Evolutionary conservation across 1,140 invertebrate genomes (phyloP), one percentile per base, ranked within the genome.

Genomic region (Zaprionus ornatus): DNA sequence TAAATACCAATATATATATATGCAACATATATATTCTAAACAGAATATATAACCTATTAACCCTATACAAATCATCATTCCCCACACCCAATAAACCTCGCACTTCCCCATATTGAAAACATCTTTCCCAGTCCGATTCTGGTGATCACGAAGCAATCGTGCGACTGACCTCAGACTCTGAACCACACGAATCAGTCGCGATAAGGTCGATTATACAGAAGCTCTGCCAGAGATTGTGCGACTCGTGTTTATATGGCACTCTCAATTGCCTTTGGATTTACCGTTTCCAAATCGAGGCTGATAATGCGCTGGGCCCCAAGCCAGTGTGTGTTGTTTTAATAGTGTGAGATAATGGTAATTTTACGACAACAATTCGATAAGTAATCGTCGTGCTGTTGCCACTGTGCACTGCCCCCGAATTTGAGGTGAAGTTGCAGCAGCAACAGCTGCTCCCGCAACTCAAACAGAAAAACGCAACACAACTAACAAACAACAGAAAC

Each of bases 391-490:
- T 50, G 15, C n/a, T n/a, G 1, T 65, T 35, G 52, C 29, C 66
- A 74, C 60, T 70, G 72, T 74, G 72, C 72, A 17, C 29, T 32
- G 32, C 40, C 6, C 4, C 32, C 23, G 12, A 40, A 61, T 42
- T 40, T 21, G 57, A 74, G 65, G 65, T 69, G 37, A 65, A 72
- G 45, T 76, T 68, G 60, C 32, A 56, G 52, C 27, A 65, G 55
- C 61, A 71, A 60, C 73, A 75, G 60, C 73, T 64, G 74, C 55
- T 60, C 50, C 59, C 29, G 21, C 63, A 65, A 70, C 74, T 72
- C 54, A 69, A 69, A 74, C 48, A 62, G 66, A 60, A 71, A 75
- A 64, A 59, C 45, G 54, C 59, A 42, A 71, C 54, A 45, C 45
- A 55, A 69, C 65, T 54, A 74, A 61, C 65, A 55, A 54, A 52